Base-by-base conservation (phyloP, 2,888 invertebrate species). In the Noctua pronuba region DNA sequence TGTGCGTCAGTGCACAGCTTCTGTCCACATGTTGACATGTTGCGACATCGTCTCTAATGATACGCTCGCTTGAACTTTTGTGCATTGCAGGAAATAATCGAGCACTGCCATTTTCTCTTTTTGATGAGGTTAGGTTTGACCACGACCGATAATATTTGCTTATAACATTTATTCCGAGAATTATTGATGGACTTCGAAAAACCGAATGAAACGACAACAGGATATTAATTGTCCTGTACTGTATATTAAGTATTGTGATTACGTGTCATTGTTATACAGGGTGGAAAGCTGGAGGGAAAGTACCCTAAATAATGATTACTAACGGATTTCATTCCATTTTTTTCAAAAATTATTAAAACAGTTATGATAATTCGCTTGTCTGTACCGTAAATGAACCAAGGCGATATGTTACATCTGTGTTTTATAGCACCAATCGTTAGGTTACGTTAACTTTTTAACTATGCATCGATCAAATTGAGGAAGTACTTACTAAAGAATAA, bases 1-100 rank as follows among this genome's bases (percentile, higher is more conserved):
- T 86, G 89, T 91, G 91, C 90, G 90, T 90, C 91, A 91, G 84
- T 83, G 85, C 87, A 81, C 89, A 89, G 91, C 89, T 87, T 90
- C 83, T 83, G 88, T 84, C 83, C 90, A 90, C 85, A 90, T 90
- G 90, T 88, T 74, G 79, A 65, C 82, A 70, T 75, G 75, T 86
- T 86, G 85, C 83, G 75, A 88, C 87, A 84, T 77, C 67, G 70
- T 76, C 69, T 76, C 83, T 77, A 68, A 79, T 79, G 77, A 78
- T 70, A 80, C 75, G 62, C 67, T 69, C 24, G 38, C 66, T 83
- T 38, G 41, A 58, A 73, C 52, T 73, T 71, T 66, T 58, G 28
- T 74, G 66, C 66, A 75, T 73, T 78, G 64, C 79, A 71, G 65
- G 75, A 83, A 82, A 82, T 82, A 41, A 73, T 77, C 41, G 24